Base-by-base conservation (phyloP, 2,888 invertebrate species). In the Melieria omissa region DNA sequence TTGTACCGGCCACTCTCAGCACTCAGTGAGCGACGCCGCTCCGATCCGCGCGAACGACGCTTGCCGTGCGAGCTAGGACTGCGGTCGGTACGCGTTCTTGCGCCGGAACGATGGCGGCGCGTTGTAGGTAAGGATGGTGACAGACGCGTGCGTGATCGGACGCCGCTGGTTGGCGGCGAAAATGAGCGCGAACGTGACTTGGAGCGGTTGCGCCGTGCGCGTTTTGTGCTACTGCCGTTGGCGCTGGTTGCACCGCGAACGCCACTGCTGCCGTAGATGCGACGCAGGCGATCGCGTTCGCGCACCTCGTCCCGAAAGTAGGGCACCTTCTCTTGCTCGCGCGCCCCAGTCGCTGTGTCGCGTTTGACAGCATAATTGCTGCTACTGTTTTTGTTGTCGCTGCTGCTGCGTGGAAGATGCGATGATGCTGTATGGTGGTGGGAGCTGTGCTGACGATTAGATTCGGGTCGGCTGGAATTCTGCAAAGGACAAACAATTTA, bases 271-370 rank as follows among this genome's bases (percentile, higher is more conserved):
- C 75, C 78, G 69, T 77, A 78, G 58, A 73, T 69, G 16, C 75
- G 76, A 14, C 66, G 71, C 47, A 80, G 60, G 42, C 80, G 76
- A 65, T 80, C 80, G 44, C 65, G 72, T 72, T 80, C 80, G 44
- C 80, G 77, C 54, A 73, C 68, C 49, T 77, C 72, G 73, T 80
- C 80, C 10, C 71, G 60, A 54, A 74, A 80, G 52, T 80, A 80
- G 6, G 80, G 80, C 61, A 74, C n/a, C 71, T 77, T 79, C 52
- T 78, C 78, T 0, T 69, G 49, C 67, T 46, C 65, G 14, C 57
- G 52, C 52, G 46, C 66, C 41, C 72, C 68, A 66, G 61, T 14
- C 58, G 65, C 47, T 42, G 44, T 54, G 9, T n/a, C 49, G 7
- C 9, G 44, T 5, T 29, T 47, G 0, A 44, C 5, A 1, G 42